Base-by-base conservation (phyloP, 2,797 vertebrate species). In the Cichlasoma orientale region DNA sequence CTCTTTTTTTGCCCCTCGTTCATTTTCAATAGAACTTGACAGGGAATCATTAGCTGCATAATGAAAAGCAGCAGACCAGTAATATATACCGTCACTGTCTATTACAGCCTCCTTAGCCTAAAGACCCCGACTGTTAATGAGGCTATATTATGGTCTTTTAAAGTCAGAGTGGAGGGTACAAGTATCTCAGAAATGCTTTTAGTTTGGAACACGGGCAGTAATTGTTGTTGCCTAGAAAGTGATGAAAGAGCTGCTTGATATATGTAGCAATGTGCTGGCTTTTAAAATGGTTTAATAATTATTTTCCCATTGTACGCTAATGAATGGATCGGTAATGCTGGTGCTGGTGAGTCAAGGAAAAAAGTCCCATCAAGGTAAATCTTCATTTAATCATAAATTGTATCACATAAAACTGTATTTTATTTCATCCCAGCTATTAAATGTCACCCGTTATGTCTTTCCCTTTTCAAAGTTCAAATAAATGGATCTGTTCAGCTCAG, bases 31-130 rank as follows among this genome's bases (percentile, higher is more conserved):
- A 83, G 86, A 86, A 88, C 74, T 83, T 93, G 93, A 94, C 92
- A 93, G 92, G 85, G 86, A 92, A 92, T 92, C 93, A 92, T 94
- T 93, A 92, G 83, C 75, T 63, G 80, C 82, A 88, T 93, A 93
- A 93, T 92, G 92, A 92, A 93, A 92, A 91, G 88, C 88, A 93
- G 89, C 91, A 90, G 90, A 92, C 75, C 89, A 87, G 87, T 90
- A 89, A 90, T 91, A 86, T 78, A 89, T 86, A 88, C 84, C 80
- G 77, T 92, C 90, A 89, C 83, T 91, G 89, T 88, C 92, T 90
- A 91, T 93, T 91, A 92, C 81, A 74, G 88, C 77, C 86, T 88
- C 80, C 82, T 93, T 91, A 89, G 88, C 85, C 89, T 88, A 90
- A 89, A 91, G 85, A 90, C 90, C 90, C 74, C 86, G 85, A 80